Evolutionary conservation across 2,797 vertebrate genomes (phyloP), one percentile per base, ranked within the genome.

Genomic region (Scomberomorus guttatus): DNA sequence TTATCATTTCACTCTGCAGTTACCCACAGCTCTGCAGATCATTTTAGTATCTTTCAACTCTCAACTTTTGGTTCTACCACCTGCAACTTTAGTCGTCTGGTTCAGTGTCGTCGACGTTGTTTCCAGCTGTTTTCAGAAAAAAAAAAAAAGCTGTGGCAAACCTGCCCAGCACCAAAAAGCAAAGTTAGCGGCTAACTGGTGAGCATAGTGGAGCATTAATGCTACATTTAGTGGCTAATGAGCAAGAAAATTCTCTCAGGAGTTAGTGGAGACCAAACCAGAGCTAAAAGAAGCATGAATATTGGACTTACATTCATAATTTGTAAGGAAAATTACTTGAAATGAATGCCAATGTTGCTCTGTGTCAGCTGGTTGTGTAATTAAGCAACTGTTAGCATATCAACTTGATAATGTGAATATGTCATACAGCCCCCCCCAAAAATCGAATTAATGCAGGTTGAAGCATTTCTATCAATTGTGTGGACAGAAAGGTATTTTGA

Each of bases 41-140:
- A 25, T 72, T 75, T 67, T 51, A 75, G 11, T 22, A 39, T 57
- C 25, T 29, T 29, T 29, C 5, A 29, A 29, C 34, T 37, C 34
- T 46, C 37, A 56, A 2, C 25, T 55, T 54, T 62, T 27, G 34
- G 13, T 48, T 46, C 63, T 55, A 62, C 24, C 22, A 27, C 5
- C 6, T 12, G 20, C 22, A 65, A 22, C 25, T 54, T 24, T 6
- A 37, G 8, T 42, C 0, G n/a, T 46, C 34, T 42, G 9, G 5
- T 34, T 51, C 15, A 39, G 46, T 6, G 18, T 48, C 32, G 56
- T 66, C 9, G 46, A 27, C 57, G 24, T 57, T 48, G 46, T 77
- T 74, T 75, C 25, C 48, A 34, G 17, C 52, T 50, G 15, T 61
- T 58, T 58, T 79, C 27, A 29, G 29, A 32, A 32, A 32, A 32